Conservation (phyloP, 2,797 vertebrate genomes). For the Muscicapa striata region DNA sequence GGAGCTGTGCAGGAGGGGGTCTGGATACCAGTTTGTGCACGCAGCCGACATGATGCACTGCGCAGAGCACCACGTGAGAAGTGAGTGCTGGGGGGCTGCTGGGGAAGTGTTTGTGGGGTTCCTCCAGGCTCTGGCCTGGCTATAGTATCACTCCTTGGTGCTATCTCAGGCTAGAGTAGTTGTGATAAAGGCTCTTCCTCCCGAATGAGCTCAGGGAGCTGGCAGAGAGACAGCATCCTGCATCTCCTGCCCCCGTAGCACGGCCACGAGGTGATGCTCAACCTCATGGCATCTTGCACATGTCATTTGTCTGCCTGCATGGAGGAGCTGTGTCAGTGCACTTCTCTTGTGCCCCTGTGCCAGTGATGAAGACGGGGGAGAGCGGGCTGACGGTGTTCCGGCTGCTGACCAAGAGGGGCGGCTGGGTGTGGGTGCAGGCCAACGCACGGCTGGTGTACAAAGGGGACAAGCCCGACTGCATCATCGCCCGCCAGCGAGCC, state of each 20-base stretch:
- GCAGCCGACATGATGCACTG: conserved; percentile 54
- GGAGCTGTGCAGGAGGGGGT: conserved; percentile 28
- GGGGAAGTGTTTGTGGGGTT: accelerated
- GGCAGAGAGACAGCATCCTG: background rate
- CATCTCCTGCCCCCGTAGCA: accelerated
- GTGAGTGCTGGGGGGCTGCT: conserved; percentile 5
- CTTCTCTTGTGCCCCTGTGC: background rate
- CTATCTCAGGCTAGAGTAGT: background rate
- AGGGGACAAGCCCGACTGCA: conserved; percentile 82
- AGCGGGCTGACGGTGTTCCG: conserved; percentile 83
- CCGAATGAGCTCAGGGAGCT: accelerated
- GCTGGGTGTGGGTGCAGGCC: conserved; percentile 87
- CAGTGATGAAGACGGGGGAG: conserved; percentile 87
- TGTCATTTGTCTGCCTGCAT: accelerated
- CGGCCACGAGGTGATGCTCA: accelerated
- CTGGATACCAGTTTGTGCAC: conserved; percentile 64
- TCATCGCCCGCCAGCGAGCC: conserved; percentile 82
- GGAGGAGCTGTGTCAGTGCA: accelerated
- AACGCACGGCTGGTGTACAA: conserved; percentile 84
- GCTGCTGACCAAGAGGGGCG: conserved; percentile 84
- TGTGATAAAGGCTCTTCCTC: background rate
- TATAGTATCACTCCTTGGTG: background rate
- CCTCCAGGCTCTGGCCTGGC: background rate
- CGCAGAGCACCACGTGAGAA: conserved; percentile 19
- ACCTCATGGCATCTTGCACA: accelerated